Evolutionary conservation across 2,888 invertebrate genomes (phyloP).

Genomic region (Phalera bucephala): DNA sequence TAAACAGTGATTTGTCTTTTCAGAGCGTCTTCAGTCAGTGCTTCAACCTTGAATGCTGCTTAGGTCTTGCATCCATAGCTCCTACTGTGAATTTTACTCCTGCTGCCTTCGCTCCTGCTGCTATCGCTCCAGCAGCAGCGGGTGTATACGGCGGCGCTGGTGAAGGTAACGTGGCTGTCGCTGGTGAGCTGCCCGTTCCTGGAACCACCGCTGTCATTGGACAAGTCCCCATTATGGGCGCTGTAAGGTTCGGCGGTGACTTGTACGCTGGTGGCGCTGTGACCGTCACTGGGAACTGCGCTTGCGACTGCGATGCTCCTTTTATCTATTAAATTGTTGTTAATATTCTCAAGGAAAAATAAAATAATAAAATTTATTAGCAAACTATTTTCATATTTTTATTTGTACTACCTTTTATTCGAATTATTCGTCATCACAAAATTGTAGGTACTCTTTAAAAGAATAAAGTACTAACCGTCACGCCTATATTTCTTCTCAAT

Average conservation of each 20-base stretch:
- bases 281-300: conserved; percentile 35
- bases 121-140: too few relatives aligned
- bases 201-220: conserved; percentile 38
- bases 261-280: conserved; percentile 36
- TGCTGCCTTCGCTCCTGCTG: conserved; percentile 1
- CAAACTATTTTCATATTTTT: too few relatives aligned
- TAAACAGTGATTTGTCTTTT: background rate
- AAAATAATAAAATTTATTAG: too few relatives aligned
- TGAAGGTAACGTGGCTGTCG: too few relatives aligned
- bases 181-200: conserved; percentile 26
- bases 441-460: too few relatives aligned
- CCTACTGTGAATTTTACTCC: background rate
- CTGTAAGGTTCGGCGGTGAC: conserved; percentile 32
- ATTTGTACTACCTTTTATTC: too few relatives aligned
- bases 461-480: too few relatives aligned
- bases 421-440: too few relatives aligned
- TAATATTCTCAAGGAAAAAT: too few relatives aligned
- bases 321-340: too few relatives aligned
- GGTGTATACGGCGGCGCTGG: conserved; percentile 31
- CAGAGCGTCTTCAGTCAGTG: conserved; percentile 3
- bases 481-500: too few relatives aligned
- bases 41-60: background rate
- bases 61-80: too few relatives aligned
- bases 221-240: conserved; percentile 40
- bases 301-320: conserved; percentile 5